Evolutionary conservation across 1,140 invertebrate species (phyloP), one percentile per base, ranked within the genome.

Genomic region (Caerostris darwini): DNA sequence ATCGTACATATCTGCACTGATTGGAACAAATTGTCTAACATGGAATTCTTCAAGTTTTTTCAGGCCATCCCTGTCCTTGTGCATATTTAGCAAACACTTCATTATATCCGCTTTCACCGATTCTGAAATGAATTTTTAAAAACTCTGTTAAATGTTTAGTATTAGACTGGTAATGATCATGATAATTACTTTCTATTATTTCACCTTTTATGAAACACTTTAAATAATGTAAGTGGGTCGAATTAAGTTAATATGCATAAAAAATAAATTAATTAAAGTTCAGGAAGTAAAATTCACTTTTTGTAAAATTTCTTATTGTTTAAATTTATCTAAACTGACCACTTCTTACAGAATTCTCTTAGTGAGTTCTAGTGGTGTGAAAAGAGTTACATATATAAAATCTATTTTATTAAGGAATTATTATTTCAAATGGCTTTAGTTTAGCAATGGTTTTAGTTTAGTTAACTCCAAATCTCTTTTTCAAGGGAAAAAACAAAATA

Each of bases 41-140:
- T 96, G 96, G 95, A 96, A 97, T 86, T 96, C 96, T 6, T 95
- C 95, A 94, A 97, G 96, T 90, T 95, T 95, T n/a, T 96, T 96
- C 90, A 96, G 96, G 96, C 96, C 97, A 81, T 96, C 94, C 19
- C 94, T 88, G 19, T 95, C 96, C 58, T 96, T 95, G 50, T 96
- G 94, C 93, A 96, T 95, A 2, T 95, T 95, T 8, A 96, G 95
- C 19, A 97, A 94, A 17, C 95, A 96, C 12, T 97, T 94, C 19
- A 96, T 95, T 93, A 97, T 96, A 54, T 95, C 95, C 67, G 95
- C 95, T 95, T 97, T 97, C 5, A 96, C 61, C 61, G 96, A 95
- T 95, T 93, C 97, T 97, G 96, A 14, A 56, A 90, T n/a, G 57
- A 6, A 64, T 1, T 34, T 34, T 34, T 34, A 34, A 34, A 34